These are phyloP conservation scores for Hemitrygon akajei DNA, from an alignment of 2,797 vertebrate species.

Conservation along the genomic window DNA sequence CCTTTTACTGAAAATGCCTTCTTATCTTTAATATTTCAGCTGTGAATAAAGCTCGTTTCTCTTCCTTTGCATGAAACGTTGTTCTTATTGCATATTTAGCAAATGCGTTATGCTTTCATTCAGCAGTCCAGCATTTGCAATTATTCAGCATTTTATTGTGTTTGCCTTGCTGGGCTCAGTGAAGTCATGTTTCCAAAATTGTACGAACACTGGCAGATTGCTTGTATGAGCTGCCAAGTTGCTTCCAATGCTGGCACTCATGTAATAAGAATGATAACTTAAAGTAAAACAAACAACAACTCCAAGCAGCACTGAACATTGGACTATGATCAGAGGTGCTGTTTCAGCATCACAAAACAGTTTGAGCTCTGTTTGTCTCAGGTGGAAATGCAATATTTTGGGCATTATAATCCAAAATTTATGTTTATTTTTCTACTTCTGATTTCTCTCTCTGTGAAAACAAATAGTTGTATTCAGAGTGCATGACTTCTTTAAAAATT, in stretches of 20 bases:
- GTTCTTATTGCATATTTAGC: background rate
- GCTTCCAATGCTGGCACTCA: background rate
- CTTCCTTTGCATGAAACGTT: background rate
- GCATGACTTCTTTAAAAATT: background rate
- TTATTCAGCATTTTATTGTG: background rate
- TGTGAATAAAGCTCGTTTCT: background rate
- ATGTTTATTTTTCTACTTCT: background rate
- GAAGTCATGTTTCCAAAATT: background rate
- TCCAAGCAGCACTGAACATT: background rate
- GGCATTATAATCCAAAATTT: background rate
- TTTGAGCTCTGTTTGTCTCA: background rate
- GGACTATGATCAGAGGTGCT: background rate
- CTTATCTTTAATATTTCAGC: background rate
- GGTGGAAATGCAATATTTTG: background rate
- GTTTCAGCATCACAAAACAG: background rate
- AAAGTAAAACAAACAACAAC: background rate
- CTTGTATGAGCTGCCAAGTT: background rate
- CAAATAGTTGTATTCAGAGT: background rate
- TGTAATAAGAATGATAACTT: background rate
- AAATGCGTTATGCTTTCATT: background rate
- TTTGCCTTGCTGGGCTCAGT: background rate
- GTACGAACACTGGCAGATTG: background rate
- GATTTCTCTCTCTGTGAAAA: background rate
- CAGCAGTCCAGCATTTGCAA: background rate
- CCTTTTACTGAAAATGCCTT: background rate